These are phyloP conservation scores for Archips xylosteana DNA, from an alignment of 2,888 invertebrate species.

Conservation along the genomic window DNA sequence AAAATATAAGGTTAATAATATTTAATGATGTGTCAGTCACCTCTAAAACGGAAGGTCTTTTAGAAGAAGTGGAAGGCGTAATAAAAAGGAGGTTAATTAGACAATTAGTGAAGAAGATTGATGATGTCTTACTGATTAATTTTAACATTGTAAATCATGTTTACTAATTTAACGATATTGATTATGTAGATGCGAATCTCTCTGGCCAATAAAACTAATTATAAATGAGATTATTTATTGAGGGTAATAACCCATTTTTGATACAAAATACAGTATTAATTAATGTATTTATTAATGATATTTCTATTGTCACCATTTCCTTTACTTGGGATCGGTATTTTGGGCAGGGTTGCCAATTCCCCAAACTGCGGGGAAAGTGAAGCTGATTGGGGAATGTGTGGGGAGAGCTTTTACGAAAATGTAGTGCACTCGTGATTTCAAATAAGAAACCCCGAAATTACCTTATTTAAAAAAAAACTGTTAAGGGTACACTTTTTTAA, in stretches of 20 bases:
- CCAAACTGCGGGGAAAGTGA: too few species aligned
- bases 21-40: constrained; percentile 25
- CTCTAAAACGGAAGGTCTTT: neutral
- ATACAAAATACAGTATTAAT: too few species aligned
- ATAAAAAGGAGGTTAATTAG: neutral
- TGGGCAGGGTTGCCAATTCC: too few species aligned
- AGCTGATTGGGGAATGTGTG: too few species aligned
- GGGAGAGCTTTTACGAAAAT: too few species aligned
- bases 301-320: too few species aligned
- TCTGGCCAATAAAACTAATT: neutral
- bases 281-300: too few species aligned
- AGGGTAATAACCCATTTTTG: neutral
- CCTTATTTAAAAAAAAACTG: too few species aligned
- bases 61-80: neutral
- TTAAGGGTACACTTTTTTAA: too few species aligned
- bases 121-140: neutral
- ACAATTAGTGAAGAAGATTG: neutral
- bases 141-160: neutral
- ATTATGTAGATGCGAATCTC: neutral
- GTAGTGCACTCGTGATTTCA: too few species aligned
- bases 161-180: neutral
- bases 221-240: neutral
- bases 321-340: too few species aligned
- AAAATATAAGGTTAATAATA: constrained; percentile 12
- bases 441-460: too few species aligned